These are phyloP conservation scores for Tragelaphus imberbis DNA, from an alignment of 2,113 vertebrate species.

Conservation along the genomic window DNA sequence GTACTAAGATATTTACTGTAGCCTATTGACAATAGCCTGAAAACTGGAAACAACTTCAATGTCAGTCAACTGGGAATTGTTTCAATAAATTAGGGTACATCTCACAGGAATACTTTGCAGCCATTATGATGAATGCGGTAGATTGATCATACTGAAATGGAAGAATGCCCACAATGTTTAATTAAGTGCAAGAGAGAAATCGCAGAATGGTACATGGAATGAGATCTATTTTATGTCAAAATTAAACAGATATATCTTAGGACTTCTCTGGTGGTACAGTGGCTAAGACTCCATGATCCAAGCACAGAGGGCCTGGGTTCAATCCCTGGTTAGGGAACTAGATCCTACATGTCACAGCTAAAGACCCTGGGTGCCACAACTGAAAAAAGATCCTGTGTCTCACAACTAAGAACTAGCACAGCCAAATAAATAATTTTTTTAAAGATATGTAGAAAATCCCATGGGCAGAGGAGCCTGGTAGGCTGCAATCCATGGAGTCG, in stretches of 20 bases:
- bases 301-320: background rate
- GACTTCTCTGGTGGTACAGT: background rate
- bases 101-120: background rate
- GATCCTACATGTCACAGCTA: background rate
- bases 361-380: background rate
- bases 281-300: background rate
- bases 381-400: background rate
- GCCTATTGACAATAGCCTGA: background rate
- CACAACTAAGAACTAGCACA: background rate
- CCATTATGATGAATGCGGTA: background rate
- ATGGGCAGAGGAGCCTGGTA: too few relatives aligned
- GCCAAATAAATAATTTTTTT: background rate
- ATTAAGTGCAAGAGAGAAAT: background rate
- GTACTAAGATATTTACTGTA: background rate
- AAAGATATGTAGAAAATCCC: background rate
- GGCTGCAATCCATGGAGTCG: too few relatives aligned
- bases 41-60: background rate
- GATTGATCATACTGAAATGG: background rate
- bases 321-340: background rate
- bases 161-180: background rate
- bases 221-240: background rate
- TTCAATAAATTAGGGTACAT: slow-evolving; percentile 2
- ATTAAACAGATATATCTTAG: background rate
- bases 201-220: background rate
- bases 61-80: background rate